Evolutionary conservation across 2,888 invertebrate species (phyloP).

Genomic region (Pandemis cinnamomeana): DNA sequence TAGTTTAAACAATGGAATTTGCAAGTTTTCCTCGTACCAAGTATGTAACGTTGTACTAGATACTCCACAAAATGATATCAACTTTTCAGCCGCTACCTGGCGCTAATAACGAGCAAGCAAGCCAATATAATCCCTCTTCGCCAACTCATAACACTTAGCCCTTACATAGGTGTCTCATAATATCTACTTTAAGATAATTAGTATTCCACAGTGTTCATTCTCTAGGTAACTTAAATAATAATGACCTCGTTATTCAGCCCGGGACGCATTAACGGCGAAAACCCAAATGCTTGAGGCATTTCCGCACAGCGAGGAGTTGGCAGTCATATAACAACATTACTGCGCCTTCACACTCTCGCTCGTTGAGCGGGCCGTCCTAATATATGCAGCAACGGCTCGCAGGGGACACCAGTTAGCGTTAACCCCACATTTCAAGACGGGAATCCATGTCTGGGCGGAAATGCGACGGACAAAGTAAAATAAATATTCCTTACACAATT

Average conservation of each 20-base stretch:
- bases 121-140: slow-evolving; percentile 6
- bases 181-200: slow-evolving; percentile 35
- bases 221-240: slow-evolving; percentile 35
- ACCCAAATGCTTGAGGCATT: slow-evolving; percentile 29
- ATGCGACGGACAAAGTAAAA: slow-evolving; percentile 27
- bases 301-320: slow-evolving; percentile 23
- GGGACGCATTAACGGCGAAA: slow-evolving; percentile 31
- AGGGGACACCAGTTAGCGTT: slow-evolving; percentile 29
- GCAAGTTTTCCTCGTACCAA: no score
- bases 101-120: background rate
- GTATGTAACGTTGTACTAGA: background rate
- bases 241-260: slow-evolving; percentile 36
- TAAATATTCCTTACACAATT: slow-evolving; percentile 19
- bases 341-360: slow-evolving; percentile 10
- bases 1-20: no score
- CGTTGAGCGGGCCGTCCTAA: slow-evolving; percentile 16
- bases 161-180: slow-evolving; percentile 27
- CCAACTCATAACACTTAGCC: slow-evolving; percentile 16
- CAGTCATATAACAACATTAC: slow-evolving; percentile 33
- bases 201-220: slow-evolving; percentile 32
- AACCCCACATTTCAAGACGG: slow-evolving; percentile 28
- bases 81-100: slow-evolving; percentile 1
- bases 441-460: slow-evolving; percentile 26
- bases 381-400: slow-evolving; percentile 29
- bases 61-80: background rate